Evolutionary conservation across 2,797 vertebrate genomes (phyloP).

Genomic region (Mycteria americana): DNA sequence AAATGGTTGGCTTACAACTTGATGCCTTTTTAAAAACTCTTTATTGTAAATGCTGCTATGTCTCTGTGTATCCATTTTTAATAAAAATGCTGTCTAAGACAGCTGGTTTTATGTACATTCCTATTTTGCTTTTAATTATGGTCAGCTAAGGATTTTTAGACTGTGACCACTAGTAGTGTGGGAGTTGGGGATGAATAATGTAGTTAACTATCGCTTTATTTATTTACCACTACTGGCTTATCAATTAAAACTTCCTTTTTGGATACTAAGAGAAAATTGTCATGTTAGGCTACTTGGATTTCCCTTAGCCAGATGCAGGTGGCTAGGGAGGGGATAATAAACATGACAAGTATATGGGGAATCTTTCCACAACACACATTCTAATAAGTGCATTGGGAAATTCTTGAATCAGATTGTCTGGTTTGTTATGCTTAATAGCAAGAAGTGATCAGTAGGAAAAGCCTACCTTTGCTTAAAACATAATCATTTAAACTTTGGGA

Average conservation of each 20-base stretch:
- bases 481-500: neutral
- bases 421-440: neutral
- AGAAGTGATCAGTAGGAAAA: neutral
- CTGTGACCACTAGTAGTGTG: conserved; percentile 32
- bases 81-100: conserved; percentile 85
- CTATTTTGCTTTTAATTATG: conserved; percentile 14
- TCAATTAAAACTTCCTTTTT: neutral
- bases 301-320: neutral
- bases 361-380: neutral
- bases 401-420: neutral
- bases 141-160: neutral
- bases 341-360: neutral
- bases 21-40: conserved; percentile 74
- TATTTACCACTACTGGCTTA: conserved; percentile 37
- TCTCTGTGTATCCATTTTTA: conserved; percentile 80
- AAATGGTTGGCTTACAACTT: conserved; percentile 75
- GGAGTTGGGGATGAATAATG: conserved; percentile 33
- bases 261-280: neutral
- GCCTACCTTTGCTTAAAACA: neutral
- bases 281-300: neutral
- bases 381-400: neutral
- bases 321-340: conserved; percentile 29
- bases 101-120: conserved; percentile 66
- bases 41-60: conserved; percentile 89
- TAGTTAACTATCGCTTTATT: conserved; percentile 41